Evolutionary conservation across 2,888 invertebrate species (phyloP), one percentile per base, ranked within the genome.

Genomic region (Volucella bombylans): DNA sequence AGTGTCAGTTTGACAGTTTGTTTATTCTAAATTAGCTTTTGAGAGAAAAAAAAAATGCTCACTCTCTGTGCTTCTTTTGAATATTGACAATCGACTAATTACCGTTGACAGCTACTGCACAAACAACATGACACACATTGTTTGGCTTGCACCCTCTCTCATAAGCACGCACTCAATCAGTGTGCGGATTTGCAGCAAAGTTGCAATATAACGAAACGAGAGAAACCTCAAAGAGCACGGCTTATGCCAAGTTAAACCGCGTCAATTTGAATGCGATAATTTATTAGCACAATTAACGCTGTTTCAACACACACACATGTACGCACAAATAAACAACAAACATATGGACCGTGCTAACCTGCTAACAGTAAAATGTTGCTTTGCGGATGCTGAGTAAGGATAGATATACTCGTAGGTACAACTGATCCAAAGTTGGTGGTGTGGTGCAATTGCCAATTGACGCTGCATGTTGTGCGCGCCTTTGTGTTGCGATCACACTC

Each of bases 231-330:
- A 23, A 14, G 50, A 52, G 68, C 55, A 68, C 31, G 47, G 64
- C 68, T 69, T 76, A 65, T 18, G 11, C 11, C 61, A 64, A 38
- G 72, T 67, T 62, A 55, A 74, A 12, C 76, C 65, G 71, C 67
- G 67, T 68, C 81, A 68, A 85, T 85, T 68, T 72, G 76, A 81
- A 85, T 77, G 81, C 81, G 85, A 81, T 85, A 85, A 85, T 85
- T 85, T 85, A 85, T 85, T 80, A 85, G 85, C 72, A 85, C 80
- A 85, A 85, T 85, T 85, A 85, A 85, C 85, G 85, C 80, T 85
- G 81, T 81, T 85, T 85, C 85, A 85, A 85, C 85, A 85, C 62
- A 80, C 79, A 74, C 52, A 71, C 76, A 76, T 47, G 49, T 15
- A 61, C 47, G 14, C 57, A 64, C 39, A 52, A 41, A 18, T 12